A percentile compares a stretch with the other conserved stretches of the same genome.
Conservation (phyloP, 2,113 vertebrate species). For the Perca schrenkii region DNA sequence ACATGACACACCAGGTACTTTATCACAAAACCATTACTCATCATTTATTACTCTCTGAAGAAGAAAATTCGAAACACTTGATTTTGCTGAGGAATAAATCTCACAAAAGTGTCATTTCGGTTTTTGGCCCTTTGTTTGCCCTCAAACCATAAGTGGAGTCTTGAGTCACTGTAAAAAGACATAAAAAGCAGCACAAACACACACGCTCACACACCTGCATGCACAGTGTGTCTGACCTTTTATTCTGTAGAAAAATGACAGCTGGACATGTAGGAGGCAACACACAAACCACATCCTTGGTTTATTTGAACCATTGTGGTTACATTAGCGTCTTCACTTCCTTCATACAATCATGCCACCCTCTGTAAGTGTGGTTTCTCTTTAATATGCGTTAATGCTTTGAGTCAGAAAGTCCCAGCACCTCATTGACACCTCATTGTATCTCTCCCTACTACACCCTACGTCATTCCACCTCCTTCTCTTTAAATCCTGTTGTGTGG, state of each 20-base stretch:
- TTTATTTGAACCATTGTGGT: conserved; percentile 44
- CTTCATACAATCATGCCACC: conserved; percentile 2
- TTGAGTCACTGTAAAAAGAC: background rate
- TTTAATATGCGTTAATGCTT: conserved; percentile 1
- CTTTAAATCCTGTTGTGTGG: conserved; percentile 53
- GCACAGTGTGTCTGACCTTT: background rate
- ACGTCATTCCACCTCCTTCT: conserved; percentile 9
- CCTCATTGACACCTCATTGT: conserved; percentile 1
- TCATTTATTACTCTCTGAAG: background rate
- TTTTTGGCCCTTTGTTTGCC: background rate
- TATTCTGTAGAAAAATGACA: conserved; percentile 29
- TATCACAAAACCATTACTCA: conserved; percentile 25
- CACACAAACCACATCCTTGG: conserved; percentile 40
- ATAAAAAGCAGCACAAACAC: conserved; percentile 10
- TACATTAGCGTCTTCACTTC: conserved; percentile 26
- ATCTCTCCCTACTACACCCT: conserved; percentile 17
- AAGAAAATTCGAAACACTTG: background rate
- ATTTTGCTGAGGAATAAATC: background rate
- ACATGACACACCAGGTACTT: conserved; percentile 42
- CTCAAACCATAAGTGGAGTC: background rate
- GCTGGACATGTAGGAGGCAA: background rate
- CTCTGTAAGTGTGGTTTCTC: background rate
- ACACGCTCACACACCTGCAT: background rate
- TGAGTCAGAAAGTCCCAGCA: conserved; percentile 31
- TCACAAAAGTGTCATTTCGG: background rate